These are phyloP conservation scores for Dendrocopos noguchii DNA, from an alignment of 2,113 vertebrate species.

Conservation along the genomic window DNA sequence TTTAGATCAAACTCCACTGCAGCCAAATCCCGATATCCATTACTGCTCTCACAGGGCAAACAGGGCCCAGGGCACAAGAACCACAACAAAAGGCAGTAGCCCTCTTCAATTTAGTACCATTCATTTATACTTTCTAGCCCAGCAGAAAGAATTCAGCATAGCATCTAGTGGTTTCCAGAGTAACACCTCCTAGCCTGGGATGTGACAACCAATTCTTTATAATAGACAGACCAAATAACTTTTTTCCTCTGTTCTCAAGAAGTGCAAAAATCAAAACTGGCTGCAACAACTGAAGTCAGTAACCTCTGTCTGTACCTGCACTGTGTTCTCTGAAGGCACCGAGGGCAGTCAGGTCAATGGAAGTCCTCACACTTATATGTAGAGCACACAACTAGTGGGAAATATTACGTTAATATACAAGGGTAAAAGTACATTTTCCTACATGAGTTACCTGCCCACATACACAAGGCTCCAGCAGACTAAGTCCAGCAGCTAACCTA, in stretches of 20 bases:
- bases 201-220: background rate
- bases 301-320: background rate
- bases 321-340: background rate
- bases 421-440: background rate
- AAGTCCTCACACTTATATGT: background rate
- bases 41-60: background rate
- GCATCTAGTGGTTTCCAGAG: background rate
- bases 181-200: background rate
- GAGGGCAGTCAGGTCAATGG: background rate
- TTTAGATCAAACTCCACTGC: background rate
- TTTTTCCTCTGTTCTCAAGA: background rate
- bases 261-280: slow-evolving; percentile 24
- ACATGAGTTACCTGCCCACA: background rate
- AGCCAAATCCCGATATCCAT: background rate
- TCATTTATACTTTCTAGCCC: background rate
- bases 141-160: background rate
- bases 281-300: background rate
- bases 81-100: background rate
- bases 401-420: background rate
- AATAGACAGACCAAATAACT: background rate
- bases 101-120: background rate
- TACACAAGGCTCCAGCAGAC: background rate
- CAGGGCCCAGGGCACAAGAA: background rate
- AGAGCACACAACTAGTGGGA: background rate
- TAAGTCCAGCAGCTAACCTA: background rate